A percentile compares a stretch with the other conserved stretches of the same genome.
Evolutionary conservation across 2,888 invertebrate species (phyloP).

Genomic region (Carterocephalus palaemon): DNA sequence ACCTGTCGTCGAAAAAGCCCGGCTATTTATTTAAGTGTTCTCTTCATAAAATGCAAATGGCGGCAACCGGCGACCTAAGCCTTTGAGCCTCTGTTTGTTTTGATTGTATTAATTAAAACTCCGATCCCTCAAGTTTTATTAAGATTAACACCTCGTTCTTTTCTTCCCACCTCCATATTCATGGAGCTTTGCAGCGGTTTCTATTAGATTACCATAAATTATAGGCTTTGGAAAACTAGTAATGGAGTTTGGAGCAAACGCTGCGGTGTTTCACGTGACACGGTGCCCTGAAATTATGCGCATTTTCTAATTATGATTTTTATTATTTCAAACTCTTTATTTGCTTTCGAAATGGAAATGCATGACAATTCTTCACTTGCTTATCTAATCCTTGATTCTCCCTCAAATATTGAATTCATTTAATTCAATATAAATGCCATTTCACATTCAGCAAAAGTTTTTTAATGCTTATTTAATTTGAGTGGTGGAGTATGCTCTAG

Average conservation of each 20-base stretch:
- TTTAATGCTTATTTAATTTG: too few relatives aligned
- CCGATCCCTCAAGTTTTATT: constrained; percentile 64
- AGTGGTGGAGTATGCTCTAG: too few relatives aligned
- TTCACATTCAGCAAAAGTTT: too few relatives aligned
- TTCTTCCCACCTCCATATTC: constrained; percentile 71
- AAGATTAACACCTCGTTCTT: constrained; percentile 76
- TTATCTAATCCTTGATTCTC: too few relatives aligned
- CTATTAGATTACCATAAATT: constrained; percentile 24
- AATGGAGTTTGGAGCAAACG: constrained; percentile 14
- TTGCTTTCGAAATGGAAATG: too few relatives aligned
- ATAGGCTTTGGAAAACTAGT: constrained; percentile 13
- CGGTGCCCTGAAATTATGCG: too few relatives aligned
- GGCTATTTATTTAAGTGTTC: constrained; percentile 22
- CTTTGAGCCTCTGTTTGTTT: constrained; percentile 68
- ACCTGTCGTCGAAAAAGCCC: constrained; percentile 21
- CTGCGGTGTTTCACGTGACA: constrained; percentile 26
- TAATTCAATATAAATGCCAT: too few relatives aligned
- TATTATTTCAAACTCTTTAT: too few relatives aligned
- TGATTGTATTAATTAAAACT: constrained; percentile 78
- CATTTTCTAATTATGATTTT: too few relatives aligned
- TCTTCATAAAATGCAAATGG: constrained; percentile 35
- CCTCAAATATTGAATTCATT: too few relatives aligned
- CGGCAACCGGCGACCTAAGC: constrained; percentile 55
- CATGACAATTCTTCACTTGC: too few relatives aligned
- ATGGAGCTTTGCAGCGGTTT: constrained; percentile 39